Base-by-base conservation (phyloP, 2,888 invertebrate genomes). In the Clepsis dumicolana region DNA sequence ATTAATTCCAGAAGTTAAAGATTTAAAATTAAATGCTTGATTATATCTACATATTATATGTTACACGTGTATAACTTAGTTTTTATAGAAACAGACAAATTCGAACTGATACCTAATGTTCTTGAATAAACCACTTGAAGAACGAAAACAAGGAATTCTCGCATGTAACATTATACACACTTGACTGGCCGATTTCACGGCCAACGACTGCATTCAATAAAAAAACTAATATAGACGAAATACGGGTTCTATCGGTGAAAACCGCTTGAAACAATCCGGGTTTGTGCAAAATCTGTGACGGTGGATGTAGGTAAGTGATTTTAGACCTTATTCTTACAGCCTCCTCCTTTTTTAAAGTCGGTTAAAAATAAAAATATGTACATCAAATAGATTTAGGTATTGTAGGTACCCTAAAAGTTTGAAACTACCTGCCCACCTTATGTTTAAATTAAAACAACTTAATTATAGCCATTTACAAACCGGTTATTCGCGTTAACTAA, bases 141-240 rank as follows among this genome's bases (percentile, higher is more conserved):
- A 53, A 56, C 52, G 7, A 59, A 61, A 66, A 59, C 57, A 64
- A 63, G 68, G 68, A 68, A 64, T 64, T 61, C 64, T 73, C 74
- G 71, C 61, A 52, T 81, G 78, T 83, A 81, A 81, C 72, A 79
- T 81, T 83, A 81, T 61, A 71, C 50, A 72, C 77, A 82, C 76
- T 78, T 78, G 76, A 80, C 72, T 75, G 74, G 72, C 59, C 74
- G 67, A 73, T 80, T 80, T 76, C 71, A 68, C 70, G 68, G 69
- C 65, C 41, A 57, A 12, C 48, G 35, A 12, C 52, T 59, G 68
- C 53, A 53, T 52, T 24, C 38, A 67, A 52, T 53, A 64, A 57
- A 68, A 62, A 62, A 53, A 67, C 48, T 21, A 10, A 12, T 27
- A 16, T 52, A 44, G 44, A 57, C 24, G 16, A 59, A 64, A 64